phyloP scores from a whole-genome alignment of 37 sponge, comb jelly and placozoan species.

The Haliclona indistincta region DNA sequence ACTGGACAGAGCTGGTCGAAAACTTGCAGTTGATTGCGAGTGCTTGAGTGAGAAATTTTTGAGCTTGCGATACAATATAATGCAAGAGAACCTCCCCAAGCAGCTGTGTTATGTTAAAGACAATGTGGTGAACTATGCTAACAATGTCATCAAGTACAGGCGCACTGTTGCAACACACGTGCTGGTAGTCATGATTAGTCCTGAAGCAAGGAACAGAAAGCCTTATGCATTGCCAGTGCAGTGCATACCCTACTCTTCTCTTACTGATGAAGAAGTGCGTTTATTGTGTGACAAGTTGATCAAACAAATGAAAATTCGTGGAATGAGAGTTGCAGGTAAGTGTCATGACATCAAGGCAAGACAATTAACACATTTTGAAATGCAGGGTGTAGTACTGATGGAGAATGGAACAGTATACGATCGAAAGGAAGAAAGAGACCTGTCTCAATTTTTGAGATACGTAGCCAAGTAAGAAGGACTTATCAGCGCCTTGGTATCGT shows the following conservation, averaged over 20 bases:
- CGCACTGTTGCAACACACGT: no score
- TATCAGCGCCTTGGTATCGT: no score
- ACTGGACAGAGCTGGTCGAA: background rate
- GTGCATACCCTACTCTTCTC: constrained; percentile 9
- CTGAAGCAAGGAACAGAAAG: constrained; percentile 8
- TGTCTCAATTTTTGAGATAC: constrained; percentile 7
- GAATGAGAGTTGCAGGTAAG: constrained; percentile 13
- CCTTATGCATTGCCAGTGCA: no score
- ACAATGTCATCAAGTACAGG: no score
- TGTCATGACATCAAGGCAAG: background rate
- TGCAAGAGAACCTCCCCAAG: no score
- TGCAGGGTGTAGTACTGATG: constrained; percentile 16
- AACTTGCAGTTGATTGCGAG: background rate
- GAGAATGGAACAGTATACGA: constrained; percentile 27
- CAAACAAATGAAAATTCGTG: background rate
- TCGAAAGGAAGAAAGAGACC: constrained; percentile 9
- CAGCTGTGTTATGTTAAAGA: no score
- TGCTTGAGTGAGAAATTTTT: background rate
- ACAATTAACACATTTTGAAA: background rate
- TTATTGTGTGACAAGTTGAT: background rate
- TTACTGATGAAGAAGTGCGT: background rate
- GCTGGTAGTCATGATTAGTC: constrained; percentile 35
- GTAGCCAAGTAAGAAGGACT: background rate
- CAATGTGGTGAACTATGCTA: no score
- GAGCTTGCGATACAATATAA: no score